These are phyloP conservation scores for Doryteuthis pealeii DNA, from an alignment of 1,140 invertebrate species.

Conservation along the genomic window DNA sequence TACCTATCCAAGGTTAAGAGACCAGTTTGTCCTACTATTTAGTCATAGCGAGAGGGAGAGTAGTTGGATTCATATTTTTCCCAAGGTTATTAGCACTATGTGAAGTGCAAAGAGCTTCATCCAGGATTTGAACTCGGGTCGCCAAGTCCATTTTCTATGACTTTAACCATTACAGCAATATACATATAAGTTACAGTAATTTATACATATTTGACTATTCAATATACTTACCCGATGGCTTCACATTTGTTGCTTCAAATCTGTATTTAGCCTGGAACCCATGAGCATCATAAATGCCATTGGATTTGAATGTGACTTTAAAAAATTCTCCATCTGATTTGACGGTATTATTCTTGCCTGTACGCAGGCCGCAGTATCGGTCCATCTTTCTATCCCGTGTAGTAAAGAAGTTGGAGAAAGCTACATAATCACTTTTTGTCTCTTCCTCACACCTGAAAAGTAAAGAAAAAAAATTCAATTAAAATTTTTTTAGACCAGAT, in stretches of 20 bases:
- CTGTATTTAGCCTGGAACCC: conserved; percentile 91
- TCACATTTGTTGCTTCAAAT: conserved; percentile 62
- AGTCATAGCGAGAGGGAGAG: too few relatives aligned
- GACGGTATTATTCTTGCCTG: conserved; percentile 61
- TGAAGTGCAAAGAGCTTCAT: too few relatives aligned
- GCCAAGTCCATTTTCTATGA: too few relatives aligned
- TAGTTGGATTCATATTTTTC: too few relatives aligned
- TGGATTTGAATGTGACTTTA: conserved; percentile 89
- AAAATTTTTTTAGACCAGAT: background rate
- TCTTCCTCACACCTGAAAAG: conserved; percentile 78
- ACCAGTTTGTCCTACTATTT: too few relatives aligned
- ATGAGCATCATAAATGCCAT: conserved; percentile 87
- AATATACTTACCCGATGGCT: background rate
- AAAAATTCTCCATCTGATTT: conserved; percentile 91
- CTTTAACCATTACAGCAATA: too few relatives aligned
- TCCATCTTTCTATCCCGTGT: conserved; percentile 78
- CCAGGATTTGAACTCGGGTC: too few relatives aligned
- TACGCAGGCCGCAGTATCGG: conserved; percentile 78
- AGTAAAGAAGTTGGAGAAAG: conserved; percentile 85
- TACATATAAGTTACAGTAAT: too few relatives aligned
- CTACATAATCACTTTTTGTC: conserved; percentile 88
- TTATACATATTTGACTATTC: too few relatives aligned
- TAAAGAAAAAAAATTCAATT: conserved; percentile 5
- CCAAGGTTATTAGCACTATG: too few relatives aligned
- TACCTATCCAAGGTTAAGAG: too few relatives aligned